Evolutionary conservation across 2,888 invertebrate species (phyloP), one percentile per base, ranked within the genome.

Genomic region (Andrena haemorrhoa): DNA sequence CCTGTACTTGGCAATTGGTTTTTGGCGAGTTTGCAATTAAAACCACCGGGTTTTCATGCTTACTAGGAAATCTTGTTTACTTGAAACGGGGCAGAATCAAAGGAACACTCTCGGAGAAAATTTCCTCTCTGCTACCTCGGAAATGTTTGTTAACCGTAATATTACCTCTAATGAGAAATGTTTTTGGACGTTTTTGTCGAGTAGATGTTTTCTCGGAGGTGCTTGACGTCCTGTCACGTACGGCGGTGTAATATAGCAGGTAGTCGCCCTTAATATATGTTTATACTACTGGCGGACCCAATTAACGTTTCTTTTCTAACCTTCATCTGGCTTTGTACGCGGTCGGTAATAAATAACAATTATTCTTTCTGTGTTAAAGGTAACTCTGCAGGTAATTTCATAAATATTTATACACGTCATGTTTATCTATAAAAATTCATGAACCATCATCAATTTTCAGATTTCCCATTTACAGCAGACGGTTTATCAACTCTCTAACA

Each of bases 91-190:
- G 2, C 20, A 0, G 49, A 60, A 63, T 10, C 10, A 49, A 8
- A 33, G n/a, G 23, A 58, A 20, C 10, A 23, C 47, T 35, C 41
- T 7, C 20, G 20, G 31, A 41, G 49, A 33, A 60, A 49, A 23
- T 74, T 66, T 35, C 47, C 20, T 1, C 41, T 3, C 7, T 3
- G 35, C 26, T 16, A 1, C 10, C 2, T 26, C n/a, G 53, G 16
- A 23, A 71, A 10, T 10, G 16, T 49, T 33, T 33, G 31, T 71
- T 49, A 61, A 71, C 49, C 33, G 53, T 51, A 63, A n/a, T 73
- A 35, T 41, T 73, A n/a, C 35, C 49, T 29, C 29, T 29, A 33
- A 53, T 47, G n/a, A 26, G 12, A 26, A 64, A 64, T 35, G 53
- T 23, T 16, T 3, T 64, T 4, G 16, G 41, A 31, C 10, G n/a